These are phyloP conservation scores for Noctilio leporinus DNA, from an alignment of 2,113 vertebrate species.

Conservation along the genomic window DNA sequence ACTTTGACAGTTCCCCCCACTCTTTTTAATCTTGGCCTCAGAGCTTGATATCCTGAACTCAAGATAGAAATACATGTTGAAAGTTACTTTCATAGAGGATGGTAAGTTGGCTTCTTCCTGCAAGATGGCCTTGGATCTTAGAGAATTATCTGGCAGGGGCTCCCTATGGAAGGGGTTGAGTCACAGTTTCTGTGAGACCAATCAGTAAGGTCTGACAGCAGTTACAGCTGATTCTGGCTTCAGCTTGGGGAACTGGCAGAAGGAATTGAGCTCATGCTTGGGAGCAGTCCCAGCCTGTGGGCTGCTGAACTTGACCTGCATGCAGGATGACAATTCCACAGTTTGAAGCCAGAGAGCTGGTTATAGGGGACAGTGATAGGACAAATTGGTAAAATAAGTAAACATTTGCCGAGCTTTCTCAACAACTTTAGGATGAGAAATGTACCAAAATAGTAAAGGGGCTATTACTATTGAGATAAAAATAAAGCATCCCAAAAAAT, in stretches of 20 bases:
- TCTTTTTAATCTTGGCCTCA: neutral
- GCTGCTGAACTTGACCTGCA: neutral
- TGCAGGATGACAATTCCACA: neutral
- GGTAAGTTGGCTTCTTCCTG: neutral
- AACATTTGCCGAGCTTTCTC: neutral
- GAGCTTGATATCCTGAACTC: neutral
- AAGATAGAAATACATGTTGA: neutral
- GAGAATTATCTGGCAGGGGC: neutral
- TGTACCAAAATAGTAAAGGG: neutral
- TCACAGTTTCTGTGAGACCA: neutral
- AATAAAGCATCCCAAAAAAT: neutral
- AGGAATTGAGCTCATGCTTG: neutral
- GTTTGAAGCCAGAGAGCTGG: neutral
- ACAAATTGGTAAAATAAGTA: neutral
- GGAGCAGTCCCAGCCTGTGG: neutral
- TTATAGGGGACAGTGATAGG: neutral
- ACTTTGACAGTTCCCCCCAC: neutral
- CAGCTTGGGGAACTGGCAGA: neutral
- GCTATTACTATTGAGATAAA: neutral
- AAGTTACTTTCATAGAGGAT: neutral
- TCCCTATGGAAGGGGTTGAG: neutral
- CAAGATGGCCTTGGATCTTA: neutral
- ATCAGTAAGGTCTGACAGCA: neutral
- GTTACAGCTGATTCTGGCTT: neutral
- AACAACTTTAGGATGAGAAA: neutral